A percentile compares a stretch with the other conserved stretches of the same genome.
Evolutionary conservation across 2,888 invertebrate genomes (phyloP).

Genomic region (Dorcus parallelipipedus): DNA sequence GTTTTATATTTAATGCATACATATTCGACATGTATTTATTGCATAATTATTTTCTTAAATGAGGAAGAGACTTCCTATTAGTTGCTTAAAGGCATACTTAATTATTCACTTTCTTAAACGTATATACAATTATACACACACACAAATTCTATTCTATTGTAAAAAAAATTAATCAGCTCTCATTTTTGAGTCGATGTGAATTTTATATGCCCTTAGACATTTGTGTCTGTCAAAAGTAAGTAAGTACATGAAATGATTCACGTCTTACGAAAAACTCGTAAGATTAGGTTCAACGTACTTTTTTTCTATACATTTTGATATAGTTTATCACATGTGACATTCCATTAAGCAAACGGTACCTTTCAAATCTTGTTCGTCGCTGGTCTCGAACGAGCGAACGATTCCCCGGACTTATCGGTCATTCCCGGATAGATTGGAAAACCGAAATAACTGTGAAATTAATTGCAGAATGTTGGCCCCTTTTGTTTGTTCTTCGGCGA

Average conservation of each 20-base stretch:
- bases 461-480: conserved; percentile 12
- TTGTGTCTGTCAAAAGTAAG: not conserved
- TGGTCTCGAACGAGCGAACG: not conserved
- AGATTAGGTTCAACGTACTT: conserved; percentile 20
- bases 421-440: not conserved
- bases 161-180: too few species aligned
- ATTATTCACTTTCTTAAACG: too few species aligned
- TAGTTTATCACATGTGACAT: conserved; percentile 26
- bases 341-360: conserved; percentile 24
- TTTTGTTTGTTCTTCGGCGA: conserved; percentile 12
- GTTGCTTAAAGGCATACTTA: too few species aligned
- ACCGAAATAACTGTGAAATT: conserved; percentile 12
- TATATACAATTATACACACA: too few species aligned
- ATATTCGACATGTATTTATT: too few species aligned
- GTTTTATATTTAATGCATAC: too few species aligned
- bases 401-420: not conserved
- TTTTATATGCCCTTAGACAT: not conserved
- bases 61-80: too few species aligned
- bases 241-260: not conserved
- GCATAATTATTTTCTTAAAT: too few species aligned
- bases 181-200: not conserved
- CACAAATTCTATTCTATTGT: too few species aligned
- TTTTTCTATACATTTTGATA: conserved; percentile 24
- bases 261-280: conserved; percentile 3
- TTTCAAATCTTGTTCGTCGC: conserved; percentile 4